A percentile compares a stretch with the other conserved stretches of the same genome.
phyloP scores from a whole-genome alignment of 1,140 invertebrate species.

The Caerostris darwini region DNA sequence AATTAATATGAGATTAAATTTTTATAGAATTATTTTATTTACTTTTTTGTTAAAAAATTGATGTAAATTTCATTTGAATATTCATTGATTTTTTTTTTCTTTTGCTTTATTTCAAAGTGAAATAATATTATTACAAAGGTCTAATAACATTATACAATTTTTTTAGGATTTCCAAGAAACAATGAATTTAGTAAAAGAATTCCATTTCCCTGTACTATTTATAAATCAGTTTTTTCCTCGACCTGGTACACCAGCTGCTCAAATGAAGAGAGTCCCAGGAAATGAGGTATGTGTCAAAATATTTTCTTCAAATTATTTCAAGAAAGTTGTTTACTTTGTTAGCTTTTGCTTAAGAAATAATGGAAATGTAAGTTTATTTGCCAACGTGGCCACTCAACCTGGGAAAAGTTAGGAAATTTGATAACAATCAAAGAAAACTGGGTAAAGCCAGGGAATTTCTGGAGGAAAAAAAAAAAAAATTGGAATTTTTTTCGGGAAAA shows the following conservation, averaged over 20 bases:
- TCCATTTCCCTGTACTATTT: slow-evolving; percentile 96
- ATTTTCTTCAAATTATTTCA: too few species aligned
- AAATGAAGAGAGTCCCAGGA: slow-evolving; percentile 90
- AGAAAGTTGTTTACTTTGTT: too few species aligned
- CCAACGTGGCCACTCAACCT: too few species aligned
- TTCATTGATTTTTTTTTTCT: neutral
- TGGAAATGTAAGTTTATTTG: too few species aligned
- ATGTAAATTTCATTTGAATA: neutral
- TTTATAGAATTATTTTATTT: neutral
- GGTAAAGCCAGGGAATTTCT: too few species aligned
- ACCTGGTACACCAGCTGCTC: slow-evolving; percentile 96
- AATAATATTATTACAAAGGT: neutral
- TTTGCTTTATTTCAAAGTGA: neutral
- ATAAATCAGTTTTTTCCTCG: slow-evolving; percentile 99
- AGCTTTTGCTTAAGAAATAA: too few species aligned
- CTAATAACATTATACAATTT: neutral
- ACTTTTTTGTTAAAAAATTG: neutral
- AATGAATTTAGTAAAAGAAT: slow-evolving; percentile 90
- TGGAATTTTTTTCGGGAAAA: too few species aligned
- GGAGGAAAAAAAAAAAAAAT: too few species aligned
- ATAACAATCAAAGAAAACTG: too few species aligned
- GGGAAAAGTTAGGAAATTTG: too few species aligned
- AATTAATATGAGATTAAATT: too few species aligned
- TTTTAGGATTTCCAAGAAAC: slow-evolving; percentile 93
- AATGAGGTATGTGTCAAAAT: slow-evolving; percentile 84